Conservation (phyloP, 2,113 vertebrate genomes). For the Pyrgilauda ruficollis region DNA sequence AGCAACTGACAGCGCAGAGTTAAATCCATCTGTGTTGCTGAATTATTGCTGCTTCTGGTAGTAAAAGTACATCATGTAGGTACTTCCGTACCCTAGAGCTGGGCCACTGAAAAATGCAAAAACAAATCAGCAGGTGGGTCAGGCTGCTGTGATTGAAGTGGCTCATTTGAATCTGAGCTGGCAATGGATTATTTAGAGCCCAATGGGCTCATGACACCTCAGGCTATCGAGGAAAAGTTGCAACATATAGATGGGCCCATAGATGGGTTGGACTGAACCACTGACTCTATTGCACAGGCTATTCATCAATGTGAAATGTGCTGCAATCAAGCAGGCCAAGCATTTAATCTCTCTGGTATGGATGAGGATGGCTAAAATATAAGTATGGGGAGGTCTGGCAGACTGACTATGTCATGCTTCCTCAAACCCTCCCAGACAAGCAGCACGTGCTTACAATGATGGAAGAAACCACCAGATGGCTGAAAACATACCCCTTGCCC, state of each 20-base stretch:
- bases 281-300: background rate
- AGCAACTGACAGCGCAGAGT: background rate
- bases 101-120: background rate
- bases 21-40: background rate
- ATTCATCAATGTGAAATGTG: background rate
- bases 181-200: background rate
- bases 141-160: background rate
- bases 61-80: background rate
- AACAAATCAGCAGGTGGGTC: background rate
- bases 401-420: background rate
- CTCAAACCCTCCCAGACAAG: background rate
- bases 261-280: background rate
- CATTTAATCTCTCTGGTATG: background rate
- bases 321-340: background rate
- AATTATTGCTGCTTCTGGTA: background rate
- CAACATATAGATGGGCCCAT: background rate
- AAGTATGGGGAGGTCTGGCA: background rate
- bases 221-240: background rate
- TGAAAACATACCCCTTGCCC: background rate
- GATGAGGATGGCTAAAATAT: background rate
- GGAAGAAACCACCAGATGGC: background rate
- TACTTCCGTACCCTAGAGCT: background rate
- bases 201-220: background rate
- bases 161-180: background rate
- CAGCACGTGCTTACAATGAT: accelerated